These are phyloP conservation scores for Noctua janthe DNA, from an alignment of 2,888 invertebrate species.

Conservation along the genomic window DNA sequence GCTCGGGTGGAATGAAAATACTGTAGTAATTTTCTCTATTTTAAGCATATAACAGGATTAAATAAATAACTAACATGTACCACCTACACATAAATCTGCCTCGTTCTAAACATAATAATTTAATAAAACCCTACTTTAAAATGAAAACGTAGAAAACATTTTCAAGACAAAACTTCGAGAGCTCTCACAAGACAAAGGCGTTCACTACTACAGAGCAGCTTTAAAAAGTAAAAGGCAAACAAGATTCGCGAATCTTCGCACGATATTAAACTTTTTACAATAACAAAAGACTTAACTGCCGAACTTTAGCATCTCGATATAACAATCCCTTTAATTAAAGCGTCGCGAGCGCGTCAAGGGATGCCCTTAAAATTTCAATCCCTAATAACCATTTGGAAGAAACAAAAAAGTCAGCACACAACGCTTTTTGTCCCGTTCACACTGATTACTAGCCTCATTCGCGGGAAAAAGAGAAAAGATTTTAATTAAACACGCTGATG, in stretches of 20 bases:
- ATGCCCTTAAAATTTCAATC: slow-evolving; percentile 72
- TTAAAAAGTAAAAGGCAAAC: slow-evolving; percentile 66
- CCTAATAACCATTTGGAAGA: slow-evolving; percentile 71
- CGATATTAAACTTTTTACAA: slow-evolving; percentile 73
- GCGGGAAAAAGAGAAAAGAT: slow-evolving; percentile 68
- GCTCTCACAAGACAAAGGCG: slow-evolving; percentile 61
- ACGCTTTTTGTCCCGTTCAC: slow-evolving; percentile 64
- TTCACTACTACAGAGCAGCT: slow-evolving; percentile 58
- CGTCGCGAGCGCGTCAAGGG: slow-evolving; percentile 70
- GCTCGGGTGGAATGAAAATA: not conserved
- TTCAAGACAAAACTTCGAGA: slow-evolving; percentile 52
- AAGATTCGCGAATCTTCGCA: slow-evolving; percentile 65
- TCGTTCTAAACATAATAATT: slow-evolving; percentile 13
- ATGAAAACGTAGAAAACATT: slow-evolving; percentile 43
- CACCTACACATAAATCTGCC: not conserved
- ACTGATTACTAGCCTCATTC: slow-evolving; percentile 64
- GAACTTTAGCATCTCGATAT: slow-evolving; percentile 71
- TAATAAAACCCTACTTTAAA: slow-evolving; percentile 10
- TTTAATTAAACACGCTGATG: slow-evolving; percentile 76
- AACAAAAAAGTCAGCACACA: slow-evolving; percentile 71
- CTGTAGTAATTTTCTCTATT: not conserved
- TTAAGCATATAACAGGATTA: not conserved
- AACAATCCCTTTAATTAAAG: slow-evolving; percentile 76
- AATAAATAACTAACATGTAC: not conserved
- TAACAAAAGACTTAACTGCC: slow-evolving; percentile 71